A percentile compares a stretch with the other conserved stretches of the same genome.
Conservation (phyloP, 1,140 invertebrate genomes). For the Lutraria rhynchaena region DNA sequence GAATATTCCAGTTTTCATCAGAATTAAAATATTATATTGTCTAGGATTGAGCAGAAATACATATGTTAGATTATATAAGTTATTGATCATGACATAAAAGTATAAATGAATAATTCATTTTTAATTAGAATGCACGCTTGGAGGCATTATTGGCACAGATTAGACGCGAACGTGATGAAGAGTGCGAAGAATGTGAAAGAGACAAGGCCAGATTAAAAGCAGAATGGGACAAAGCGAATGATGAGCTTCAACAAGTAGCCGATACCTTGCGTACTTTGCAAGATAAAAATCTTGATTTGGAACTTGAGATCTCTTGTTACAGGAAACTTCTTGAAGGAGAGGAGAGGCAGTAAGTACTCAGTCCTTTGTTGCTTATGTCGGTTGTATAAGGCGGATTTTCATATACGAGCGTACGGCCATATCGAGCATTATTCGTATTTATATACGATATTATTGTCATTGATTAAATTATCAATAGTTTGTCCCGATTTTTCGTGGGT, state of each 20-base stretch:
- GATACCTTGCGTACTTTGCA: slow-evolving; percentile 82
- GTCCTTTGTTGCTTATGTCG: not conserved
- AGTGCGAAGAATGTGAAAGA: slow-evolving; percentile 12
- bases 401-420: too few relatives aligned
- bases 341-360: slow-evolving; percentile 71
- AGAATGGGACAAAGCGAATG: slow-evolving; percentile 79
- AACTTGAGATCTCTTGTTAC: slow-evolving; percentile 81
- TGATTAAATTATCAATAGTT: too few relatives aligned
- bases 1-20: too few relatives aligned
- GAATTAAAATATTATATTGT: too few relatives aligned
- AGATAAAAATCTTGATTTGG: slow-evolving; percentile 81
- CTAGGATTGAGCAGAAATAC: too few relatives aligned
- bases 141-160: slow-evolving; percentile 71
- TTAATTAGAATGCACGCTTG: slow-evolving; percentile 56
- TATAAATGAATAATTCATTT: too few relatives aligned
- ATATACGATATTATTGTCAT: too few relatives aligned
- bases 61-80: too few relatives aligned
- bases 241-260: slow-evolving; percentile 81
- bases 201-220: slow-evolving; percentile 49
- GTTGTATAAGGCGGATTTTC: too few relatives aligned
- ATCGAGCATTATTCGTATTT: too few relatives aligned
- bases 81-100: too few relatives aligned
- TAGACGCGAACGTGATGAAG: slow-evolving; percentile 18
- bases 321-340: slow-evolving; percentile 80
- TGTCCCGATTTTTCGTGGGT: too few relatives aligned